phyloP scores from a whole-genome alignment of 2,797 vertebrate species.

The Perodicticus potto region DNA sequence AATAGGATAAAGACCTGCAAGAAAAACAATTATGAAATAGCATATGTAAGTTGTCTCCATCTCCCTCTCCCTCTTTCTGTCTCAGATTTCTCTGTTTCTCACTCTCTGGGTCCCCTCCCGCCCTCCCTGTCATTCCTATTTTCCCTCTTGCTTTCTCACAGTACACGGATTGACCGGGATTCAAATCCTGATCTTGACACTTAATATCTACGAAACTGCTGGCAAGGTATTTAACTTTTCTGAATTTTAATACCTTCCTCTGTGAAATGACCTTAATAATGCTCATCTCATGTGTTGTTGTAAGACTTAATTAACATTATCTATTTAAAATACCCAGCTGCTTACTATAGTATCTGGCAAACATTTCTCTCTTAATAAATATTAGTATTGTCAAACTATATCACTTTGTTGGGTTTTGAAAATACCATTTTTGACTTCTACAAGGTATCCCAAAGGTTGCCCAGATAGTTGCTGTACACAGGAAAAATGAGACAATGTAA shows the following conservation, averaged over 20 bases:
- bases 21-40: background rate
- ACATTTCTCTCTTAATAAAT: background rate
- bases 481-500: too few relatives aligned
- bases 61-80: background rate
- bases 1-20: background rate
- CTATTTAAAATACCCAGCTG: background rate
- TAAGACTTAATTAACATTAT: background rate
- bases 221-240: background rate
- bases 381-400: background rate
- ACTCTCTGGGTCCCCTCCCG: background rate
- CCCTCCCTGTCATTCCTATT: background rate
- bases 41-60: background rate
- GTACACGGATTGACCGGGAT: background rate
- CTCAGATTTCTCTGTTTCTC: background rate
- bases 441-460: too few relatives aligned
- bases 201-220: background rate
- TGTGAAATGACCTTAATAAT: background rate
- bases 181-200: background rate
- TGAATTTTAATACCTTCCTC: background rate
- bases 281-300: background rate
- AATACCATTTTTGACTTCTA: background rate
- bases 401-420: background rate
- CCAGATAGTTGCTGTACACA: too few relatives aligned
- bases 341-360: background rate
- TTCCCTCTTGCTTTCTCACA: background rate